These are phyloP conservation scores for Melanotus villosus DNA, from an alignment of 2,888 invertebrate species.

Conservation along the genomic window DNA sequence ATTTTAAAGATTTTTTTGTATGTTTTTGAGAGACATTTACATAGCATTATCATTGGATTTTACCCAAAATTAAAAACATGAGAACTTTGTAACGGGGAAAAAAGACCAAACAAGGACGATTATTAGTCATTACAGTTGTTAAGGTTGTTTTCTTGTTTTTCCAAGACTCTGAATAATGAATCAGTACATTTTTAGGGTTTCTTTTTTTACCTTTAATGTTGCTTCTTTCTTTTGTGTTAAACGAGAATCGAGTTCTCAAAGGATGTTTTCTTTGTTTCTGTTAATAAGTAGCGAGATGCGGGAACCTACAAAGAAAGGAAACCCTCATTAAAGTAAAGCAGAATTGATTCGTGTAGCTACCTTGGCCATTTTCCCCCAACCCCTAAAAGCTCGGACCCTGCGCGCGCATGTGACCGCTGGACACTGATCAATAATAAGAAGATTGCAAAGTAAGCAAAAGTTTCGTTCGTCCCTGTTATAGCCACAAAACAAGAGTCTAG, in stretches of 20 bases:
- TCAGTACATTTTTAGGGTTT: background rate
- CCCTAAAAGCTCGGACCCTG: conserved; percentile 60
- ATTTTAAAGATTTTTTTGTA: no score
- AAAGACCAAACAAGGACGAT: no score
- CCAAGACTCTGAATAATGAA: conserved; percentile 4
- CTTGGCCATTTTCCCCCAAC: conserved; percentile 47
- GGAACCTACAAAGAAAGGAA: conserved; percentile 37
- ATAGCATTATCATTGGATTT: no score
- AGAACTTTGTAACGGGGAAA: no score
- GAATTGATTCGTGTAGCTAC: conserved; percentile 53
- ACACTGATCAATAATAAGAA: conserved; percentile 71
- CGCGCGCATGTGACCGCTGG: conserved; percentile 69
- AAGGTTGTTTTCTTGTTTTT: no score
- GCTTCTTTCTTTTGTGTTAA: background rate
- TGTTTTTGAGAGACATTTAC: no score
- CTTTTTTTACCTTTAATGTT: background rate
- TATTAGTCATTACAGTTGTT: no score
- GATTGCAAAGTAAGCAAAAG: conserved; percentile 71
- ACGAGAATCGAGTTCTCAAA: conserved; percentile 24
- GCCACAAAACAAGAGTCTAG: conserved; percentile 52
- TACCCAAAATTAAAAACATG: no score
- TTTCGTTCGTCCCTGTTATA: conserved; percentile 59
- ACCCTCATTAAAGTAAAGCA: conserved; percentile 53
- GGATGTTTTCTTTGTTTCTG: conserved; percentile 47
- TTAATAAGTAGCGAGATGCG: conserved; percentile 38